Evolutionary conservation across 2,888 invertebrate species (phyloP), one percentile per base, ranked within the genome.

Genomic region (Scelioninae gen. 1): DNA sequence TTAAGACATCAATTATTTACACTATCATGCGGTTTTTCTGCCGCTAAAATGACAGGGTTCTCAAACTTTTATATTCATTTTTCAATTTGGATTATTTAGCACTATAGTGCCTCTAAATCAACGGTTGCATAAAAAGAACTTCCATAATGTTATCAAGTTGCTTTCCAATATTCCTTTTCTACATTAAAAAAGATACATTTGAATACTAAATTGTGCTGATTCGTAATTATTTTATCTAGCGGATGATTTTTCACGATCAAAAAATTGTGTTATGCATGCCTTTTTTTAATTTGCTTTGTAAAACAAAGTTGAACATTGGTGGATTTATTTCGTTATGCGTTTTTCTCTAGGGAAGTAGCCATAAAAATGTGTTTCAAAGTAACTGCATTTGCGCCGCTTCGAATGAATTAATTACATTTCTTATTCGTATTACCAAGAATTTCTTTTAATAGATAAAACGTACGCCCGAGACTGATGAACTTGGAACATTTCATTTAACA

Each of bases 351-450:
- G 32, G 62, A 62, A 45, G 31, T 15, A 32, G 45, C 45, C 45
- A 38, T 62, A 62, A 62, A 62, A 45, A 45, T 62, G 40, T 58
- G 40, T 58, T 58, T 40, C 23, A 16, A 29, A 40, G 45, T 45
- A 62, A 45, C 29, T 31, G 31, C 62, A 45, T 43, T 45, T 10
- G 31, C n/a, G 45, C 31, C 62, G 45, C 31, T 62, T 45, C 31
- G 45, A 62, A 62, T 32, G 62, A 62, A 62, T 62, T 62, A 62
- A 45, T 60, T 60, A 45, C 45, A 60, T 60, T 60, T 60, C 45
- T 60, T 45, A 60, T 60, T 31, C 29, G 16, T n/a, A 58, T 58
- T 58, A n/a, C 45, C 43, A 10, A 11, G 43, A 60, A 43, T 60
- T 29, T n/a, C 31, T 29, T 60, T 60, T 31, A 60, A 29, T 13